Percentiles rank a stretch among this genome's conserved stretches.
Evolutionary conservation across 2,113 vertebrate genomes (phyloP).

Genomic region (Pleuronectes platessa): DNA sequence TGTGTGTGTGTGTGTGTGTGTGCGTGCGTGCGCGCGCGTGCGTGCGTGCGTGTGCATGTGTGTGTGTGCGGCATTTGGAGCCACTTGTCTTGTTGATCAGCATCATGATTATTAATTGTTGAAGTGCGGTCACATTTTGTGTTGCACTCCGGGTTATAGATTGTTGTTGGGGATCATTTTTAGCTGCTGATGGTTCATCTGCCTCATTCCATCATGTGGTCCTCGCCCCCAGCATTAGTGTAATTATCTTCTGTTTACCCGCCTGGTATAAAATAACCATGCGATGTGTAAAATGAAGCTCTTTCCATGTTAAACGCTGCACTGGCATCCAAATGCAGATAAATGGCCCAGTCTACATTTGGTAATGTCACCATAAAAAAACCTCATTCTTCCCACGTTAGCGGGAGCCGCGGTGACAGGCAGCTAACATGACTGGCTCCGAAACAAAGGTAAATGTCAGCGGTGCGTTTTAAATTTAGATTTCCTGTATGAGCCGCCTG

Average conservation of each 20-base stretch:
- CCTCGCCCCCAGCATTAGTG: not conserved
- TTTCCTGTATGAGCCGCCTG: constrained; percentile 9
- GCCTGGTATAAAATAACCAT: not conserved
- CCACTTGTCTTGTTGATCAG: constrained; percentile 17
- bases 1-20: not conserved
- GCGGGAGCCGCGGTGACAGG: not conserved
- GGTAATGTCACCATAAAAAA: not conserved
- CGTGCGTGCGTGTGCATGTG: no score
- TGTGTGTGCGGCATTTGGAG: not conserved
- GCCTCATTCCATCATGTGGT: not conserved
- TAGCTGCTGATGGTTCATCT: constrained; percentile 5
- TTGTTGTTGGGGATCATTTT: constrained; percentile 20
- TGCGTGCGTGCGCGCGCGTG: no score
- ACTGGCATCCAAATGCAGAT: not conserved
- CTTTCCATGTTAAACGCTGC: not conserved
- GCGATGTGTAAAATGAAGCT: constrained; percentile 5
- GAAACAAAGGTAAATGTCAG: constrained; percentile 15
- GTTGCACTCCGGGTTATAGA: constrained; percentile 3
- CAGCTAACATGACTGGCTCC: not conserved
- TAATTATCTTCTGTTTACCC: constrained; percentile 2
- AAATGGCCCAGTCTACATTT: not conserved
- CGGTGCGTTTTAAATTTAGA: constrained; percentile 20
- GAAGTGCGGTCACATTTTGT: not conserved
- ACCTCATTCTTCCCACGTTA: not conserved
- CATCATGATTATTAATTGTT: constrained; percentile 29